A percentile compares a stretch with the other conserved stretches of the same genome.
phyloP scores from a whole-genome alignment of 2,888 invertebrate species.

The Adineta ricciae region DNA sequence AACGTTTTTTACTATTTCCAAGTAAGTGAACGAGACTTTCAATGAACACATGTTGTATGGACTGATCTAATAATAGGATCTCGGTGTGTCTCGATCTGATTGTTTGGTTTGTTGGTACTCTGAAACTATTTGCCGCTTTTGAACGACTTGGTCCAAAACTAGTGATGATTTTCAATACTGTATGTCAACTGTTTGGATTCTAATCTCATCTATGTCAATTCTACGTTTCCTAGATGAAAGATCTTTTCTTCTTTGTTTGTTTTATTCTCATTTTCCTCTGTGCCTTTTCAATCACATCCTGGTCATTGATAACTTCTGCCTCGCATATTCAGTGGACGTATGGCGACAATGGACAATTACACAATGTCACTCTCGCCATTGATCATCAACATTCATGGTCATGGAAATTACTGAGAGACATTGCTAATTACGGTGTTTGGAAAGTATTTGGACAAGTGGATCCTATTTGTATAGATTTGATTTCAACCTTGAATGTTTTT shows the following conservation, averaged over 20 bases:
- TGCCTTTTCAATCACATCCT: not conserved
- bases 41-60: too few species aligned
- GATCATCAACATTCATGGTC: not conserved
- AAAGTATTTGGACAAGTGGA: not conserved
- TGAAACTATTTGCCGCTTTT: not conserved
- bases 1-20: too few species aligned
- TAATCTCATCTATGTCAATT: not conserved
- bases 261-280: not conserved
- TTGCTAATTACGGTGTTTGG: not conserved
- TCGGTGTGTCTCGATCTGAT: not conserved
- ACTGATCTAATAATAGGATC: not conserved
- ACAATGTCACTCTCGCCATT: not conserved
- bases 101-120: not conserved
- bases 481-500: not conserved
- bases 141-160: not conserved
- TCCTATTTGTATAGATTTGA: not conserved
- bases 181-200: not conserved
- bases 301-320: not conserved
- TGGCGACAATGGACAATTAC: not conserved
- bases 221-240: not conserved
- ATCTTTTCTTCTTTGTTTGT: not conserved
- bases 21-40: too few species aligned
- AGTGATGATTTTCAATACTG: not conserved
- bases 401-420: not conserved
- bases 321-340: not conserved